These are phyloP conservation scores for Sula dactylatra DNA, from an alignment of 2,113 vertebrate genomes.

Conservation along the genomic window DNA sequence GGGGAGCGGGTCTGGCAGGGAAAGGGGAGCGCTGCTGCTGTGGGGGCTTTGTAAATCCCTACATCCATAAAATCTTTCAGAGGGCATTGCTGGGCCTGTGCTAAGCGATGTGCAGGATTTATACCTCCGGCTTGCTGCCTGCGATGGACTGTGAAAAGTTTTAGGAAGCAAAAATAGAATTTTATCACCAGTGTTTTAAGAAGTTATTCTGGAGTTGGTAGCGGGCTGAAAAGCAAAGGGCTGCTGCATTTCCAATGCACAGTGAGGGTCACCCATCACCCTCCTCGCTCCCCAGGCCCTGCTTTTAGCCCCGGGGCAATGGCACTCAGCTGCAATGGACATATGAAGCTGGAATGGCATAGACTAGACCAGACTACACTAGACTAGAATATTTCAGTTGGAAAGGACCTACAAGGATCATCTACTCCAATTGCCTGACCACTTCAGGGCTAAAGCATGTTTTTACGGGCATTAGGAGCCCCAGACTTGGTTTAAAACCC, in stretches of 20 bases:
- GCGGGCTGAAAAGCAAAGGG: not conserved
- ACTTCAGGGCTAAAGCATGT: fast-evolving
- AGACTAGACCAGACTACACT: too few species aligned
- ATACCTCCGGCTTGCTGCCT: not conserved
- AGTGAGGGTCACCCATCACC: not conserved
- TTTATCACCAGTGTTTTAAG: not conserved
- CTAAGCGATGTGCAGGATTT: not conserved
- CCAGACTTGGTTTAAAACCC: too few species aligned
- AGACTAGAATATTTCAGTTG: too few species aligned
- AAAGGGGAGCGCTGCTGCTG: not conserved
- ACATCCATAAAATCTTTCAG: fast-evolving
- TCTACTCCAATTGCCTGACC: not conserved
- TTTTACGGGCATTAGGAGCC: not conserved
- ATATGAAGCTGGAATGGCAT: not conserved
- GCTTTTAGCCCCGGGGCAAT: fast-evolving
- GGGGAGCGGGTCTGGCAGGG: not conserved
- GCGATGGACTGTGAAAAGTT: not conserved
- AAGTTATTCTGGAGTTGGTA: not conserved
- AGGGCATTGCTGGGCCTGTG: not conserved
- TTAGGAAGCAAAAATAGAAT: not conserved
- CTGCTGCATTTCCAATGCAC: not conserved
- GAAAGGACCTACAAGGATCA: not conserved
- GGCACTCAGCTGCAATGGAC: not conserved
- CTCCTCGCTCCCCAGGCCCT: fast-evolving
- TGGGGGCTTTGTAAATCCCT: not conserved